A percentile compares a stretch with the other conserved stretches of the same genome.
These are phyloP conservation scores for Trichomycterus rosablanca DNA, from an alignment of 2,113 vertebrate genomes.

Conservation along the genomic window DNA sequence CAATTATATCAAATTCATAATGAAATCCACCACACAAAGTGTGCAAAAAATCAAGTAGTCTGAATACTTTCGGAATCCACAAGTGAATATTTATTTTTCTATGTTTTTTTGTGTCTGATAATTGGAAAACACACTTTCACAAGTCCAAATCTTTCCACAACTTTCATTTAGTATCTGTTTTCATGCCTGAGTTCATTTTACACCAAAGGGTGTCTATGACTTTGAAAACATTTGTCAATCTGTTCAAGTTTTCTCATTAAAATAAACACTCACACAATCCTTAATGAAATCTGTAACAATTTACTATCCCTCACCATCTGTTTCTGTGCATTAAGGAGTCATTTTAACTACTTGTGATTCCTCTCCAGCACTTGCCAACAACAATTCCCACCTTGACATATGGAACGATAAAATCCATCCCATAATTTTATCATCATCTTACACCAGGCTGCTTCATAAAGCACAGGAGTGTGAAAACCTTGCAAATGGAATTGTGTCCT, in stretches of 20 bases:
- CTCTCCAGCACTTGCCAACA: too few species aligned
- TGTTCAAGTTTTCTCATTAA: neutral
- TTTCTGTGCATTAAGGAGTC: neutral
- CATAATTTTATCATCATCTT: neutral
- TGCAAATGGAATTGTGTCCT: conserved; percentile 94
- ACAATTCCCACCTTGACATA: too few species aligned
- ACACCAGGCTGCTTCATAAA: conserved; percentile 23
- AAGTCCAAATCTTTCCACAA: too few species aligned
- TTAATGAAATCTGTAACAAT: conserved; percentile 7
- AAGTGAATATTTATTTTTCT: too few species aligned
- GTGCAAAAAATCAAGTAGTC: too few species aligned
- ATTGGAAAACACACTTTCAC: too few species aligned
- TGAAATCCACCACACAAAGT: too few species aligned
- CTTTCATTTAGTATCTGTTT: too few species aligned
- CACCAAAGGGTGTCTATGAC: neutral
- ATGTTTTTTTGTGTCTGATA: too few species aligned
- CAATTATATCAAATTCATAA: too few species aligned
- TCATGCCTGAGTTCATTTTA: too few species aligned
- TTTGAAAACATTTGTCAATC: neutral
- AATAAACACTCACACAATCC: neutral
- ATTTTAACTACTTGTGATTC: neutral
- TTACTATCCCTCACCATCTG: conserved; percentile 2
- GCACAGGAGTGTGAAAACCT: conserved; percentile 86
- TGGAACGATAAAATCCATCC: neutral
- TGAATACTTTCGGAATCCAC: too few species aligned